These are phyloP conservation scores for Solenopsis fugax DNA, from an alignment of 1,140 invertebrate genomes.

Conservation along the genomic window DNA sequence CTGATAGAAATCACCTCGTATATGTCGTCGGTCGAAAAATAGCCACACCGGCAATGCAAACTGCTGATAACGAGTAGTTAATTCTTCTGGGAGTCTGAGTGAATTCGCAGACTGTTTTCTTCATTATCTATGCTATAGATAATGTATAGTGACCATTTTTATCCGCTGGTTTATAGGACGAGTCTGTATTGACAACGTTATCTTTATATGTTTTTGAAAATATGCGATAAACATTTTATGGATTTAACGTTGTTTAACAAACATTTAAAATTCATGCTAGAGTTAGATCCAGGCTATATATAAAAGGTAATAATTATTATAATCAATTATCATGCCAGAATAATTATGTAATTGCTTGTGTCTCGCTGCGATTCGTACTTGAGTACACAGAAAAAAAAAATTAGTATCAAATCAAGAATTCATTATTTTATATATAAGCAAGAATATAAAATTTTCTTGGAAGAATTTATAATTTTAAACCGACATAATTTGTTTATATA, in stretches of 20 bases:
- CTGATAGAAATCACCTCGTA: constrained; percentile 31
- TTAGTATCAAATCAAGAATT: too few species aligned
- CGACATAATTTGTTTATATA: too few species aligned
- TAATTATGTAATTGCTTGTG: neutral
- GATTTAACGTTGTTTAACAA: neutral
- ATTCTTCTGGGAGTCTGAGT: constrained; percentile 13
- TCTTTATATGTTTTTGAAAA: neutral
- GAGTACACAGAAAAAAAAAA: too few species aligned
- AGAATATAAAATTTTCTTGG: too few species aligned
- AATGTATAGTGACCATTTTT: neutral
- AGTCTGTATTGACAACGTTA: neutral
- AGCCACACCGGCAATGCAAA: neutral
- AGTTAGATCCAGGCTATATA: neutral
- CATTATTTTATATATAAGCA: too few species aligned
- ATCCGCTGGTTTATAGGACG: neutral
- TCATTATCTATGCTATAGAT: neutral
- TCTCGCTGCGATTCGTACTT: neutral
- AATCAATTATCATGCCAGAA: neutral
- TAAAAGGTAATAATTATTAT: neutral
- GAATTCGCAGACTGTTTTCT: neutral
- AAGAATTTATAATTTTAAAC: too few species aligned
- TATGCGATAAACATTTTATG: neutral
- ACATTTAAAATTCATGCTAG: neutral
- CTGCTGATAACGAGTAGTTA: constrained; percentile 24
- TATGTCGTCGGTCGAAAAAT: constrained; percentile 26